Conservation (phyloP, 92 coral and sea anemone genomes). For the Epizoanthus illoricatus region DNA sequence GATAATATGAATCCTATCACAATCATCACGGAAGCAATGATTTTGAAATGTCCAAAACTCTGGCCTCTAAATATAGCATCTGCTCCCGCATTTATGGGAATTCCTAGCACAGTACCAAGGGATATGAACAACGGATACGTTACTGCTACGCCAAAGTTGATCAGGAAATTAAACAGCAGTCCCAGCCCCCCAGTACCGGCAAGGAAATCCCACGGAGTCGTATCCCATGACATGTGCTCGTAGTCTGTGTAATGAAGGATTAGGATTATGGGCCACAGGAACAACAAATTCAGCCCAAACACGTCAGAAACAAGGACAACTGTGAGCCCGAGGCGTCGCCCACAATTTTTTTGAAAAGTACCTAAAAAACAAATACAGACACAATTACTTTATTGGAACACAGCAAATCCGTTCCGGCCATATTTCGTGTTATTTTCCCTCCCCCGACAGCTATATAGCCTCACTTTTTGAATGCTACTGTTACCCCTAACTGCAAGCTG, state of each 20-base stretch:
- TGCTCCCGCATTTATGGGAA: constrained; percentile 79
- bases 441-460: too few species aligned
- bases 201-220: constrained; percentile 77
- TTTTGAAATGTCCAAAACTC: constrained; percentile 59
- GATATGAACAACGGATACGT: constrained; percentile 90
- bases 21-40: constrained; percentile 69
- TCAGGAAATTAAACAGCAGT: constrained; percentile 68
- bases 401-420: too few species aligned
- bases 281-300: constrained; percentile 59
- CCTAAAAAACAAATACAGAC: constrained; percentile 28
- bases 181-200: constrained; percentile 69
- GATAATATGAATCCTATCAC: constrained; percentile 67
- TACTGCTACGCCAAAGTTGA: constrained; percentile 90
- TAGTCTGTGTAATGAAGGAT: constrained; percentile 67
- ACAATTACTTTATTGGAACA: too few species aligned
- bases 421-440: too few species aligned
- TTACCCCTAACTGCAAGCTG: too few species aligned
- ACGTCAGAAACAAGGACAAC: constrained; percentile 77
- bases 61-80: constrained; percentile 69
- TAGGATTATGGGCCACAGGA: constrained; percentile 77
- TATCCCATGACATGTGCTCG: constrained; percentile 66
- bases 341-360: constrained; percentile 62
- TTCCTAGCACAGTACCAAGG: constrained; percentile 87
- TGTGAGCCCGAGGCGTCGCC: constrained; percentile 68
- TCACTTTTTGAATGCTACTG: too few species aligned